Evolutionary conservation across 2,797 vertebrate genomes (phyloP).

Genomic region (Eospalax fontanierii): DNA sequence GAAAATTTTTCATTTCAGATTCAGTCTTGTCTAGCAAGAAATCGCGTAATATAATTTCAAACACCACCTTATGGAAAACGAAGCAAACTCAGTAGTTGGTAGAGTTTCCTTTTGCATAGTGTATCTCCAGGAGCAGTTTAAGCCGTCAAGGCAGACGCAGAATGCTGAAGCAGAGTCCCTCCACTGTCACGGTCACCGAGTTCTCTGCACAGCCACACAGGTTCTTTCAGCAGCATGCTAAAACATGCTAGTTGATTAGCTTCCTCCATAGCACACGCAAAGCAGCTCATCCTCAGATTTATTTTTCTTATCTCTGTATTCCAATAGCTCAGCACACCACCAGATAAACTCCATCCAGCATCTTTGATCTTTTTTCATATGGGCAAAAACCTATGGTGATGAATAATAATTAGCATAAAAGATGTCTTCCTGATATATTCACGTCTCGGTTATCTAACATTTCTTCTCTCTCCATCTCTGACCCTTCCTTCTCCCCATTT

Average conservation of each 20-base stretch:
- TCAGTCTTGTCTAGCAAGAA: not conserved
- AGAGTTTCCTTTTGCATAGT: not conserved
- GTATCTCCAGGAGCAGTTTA: not conserved
- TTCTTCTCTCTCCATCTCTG: not conserved
- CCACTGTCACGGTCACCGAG: not conserved
- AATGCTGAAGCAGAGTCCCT: not conserved
- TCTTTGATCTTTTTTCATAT: not conserved
- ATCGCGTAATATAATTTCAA: constrained; percentile 53
- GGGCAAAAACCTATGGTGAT: not conserved
- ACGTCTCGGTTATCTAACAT: not conserved
- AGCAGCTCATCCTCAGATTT: not conserved
- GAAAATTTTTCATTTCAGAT: not conserved
- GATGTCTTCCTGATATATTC: not conserved
- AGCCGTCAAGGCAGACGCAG: not conserved
- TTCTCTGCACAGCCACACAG: not conserved
- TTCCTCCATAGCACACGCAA: rapidly evolving
- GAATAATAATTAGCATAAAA: constrained; percentile 23
- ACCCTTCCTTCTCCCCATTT: not conserved
- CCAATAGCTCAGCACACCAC: not conserved
- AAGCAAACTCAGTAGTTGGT: not conserved
- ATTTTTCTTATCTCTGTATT: not conserved
- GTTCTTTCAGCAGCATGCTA: not conserved
- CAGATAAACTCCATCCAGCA: rapidly evolving
- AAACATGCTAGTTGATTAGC: not conserved
- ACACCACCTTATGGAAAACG: not conserved